A percentile compares a stretch with the other conserved stretches of the same genome.
These are phyloP conservation scores for Enteromius treurensis DNA, from an alignment of 2,797 vertebrate species.

Conservation along the genomic window DNA sequence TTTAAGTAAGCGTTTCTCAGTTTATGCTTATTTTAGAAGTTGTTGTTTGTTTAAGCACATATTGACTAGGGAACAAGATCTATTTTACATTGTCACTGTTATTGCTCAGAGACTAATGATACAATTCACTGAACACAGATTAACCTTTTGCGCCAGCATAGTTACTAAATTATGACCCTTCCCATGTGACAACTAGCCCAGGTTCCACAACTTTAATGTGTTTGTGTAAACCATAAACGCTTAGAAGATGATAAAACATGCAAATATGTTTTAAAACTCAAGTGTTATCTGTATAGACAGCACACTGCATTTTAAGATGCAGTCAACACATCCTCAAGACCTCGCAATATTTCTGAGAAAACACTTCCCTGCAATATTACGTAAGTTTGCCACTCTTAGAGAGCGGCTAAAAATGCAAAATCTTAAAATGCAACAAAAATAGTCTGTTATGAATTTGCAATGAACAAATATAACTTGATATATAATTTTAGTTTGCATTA, in stretches of 20 bases:
- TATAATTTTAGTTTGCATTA: not conserved
- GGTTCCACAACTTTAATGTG: not conserved
- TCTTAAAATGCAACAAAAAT: not conserved
- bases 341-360: slow-evolving; percentile 8
- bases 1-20: not conserved
- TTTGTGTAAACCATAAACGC: not conserved
- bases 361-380: slow-evolving; percentile 35
- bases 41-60: not conserved
- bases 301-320: not conserved
- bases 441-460: not conserved
- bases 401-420: not conserved
- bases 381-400: not conserved
- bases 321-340: not conserved
- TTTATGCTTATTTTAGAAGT: not conserved
- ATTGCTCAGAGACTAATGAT: slow-evolving; percentile 3
- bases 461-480: not conserved
- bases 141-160: not conserved
- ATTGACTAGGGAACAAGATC: not conserved
- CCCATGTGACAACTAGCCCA: not conserved
- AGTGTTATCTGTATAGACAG: not conserved
- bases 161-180: not conserved
- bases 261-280: not conserved
- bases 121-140: not conserved
- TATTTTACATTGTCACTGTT: not conserved
- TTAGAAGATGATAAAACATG: not conserved